Evolutionary conservation across 2,797 vertebrate species (phyloP), one percentile per base, ranked within the genome.

Genomic region (Danio albolineatus): DNA sequence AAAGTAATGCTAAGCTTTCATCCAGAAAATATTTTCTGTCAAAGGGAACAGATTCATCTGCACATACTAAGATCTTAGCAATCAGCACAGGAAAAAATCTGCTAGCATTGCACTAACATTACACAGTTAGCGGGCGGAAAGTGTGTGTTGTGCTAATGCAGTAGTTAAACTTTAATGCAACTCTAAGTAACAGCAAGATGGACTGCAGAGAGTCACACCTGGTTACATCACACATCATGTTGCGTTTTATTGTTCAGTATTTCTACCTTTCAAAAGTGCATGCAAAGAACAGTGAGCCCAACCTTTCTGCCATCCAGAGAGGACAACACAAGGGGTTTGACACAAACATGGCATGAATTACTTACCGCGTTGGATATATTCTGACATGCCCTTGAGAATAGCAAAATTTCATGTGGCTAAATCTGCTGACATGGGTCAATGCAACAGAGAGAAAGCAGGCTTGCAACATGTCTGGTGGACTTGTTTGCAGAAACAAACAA

Each of bases 281-380:
- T 5, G 19, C 38, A 46, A 73, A 66, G 46, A 67, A 78, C 67
- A 49, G 28, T 49, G 78, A 28, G 54, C 48, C 46, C 57, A 19
- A 60, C 70, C 76, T 62, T 44, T 46, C 17, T 48, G 70, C 69
- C 70, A 54, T 43, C 39, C 17, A 2, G 21, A 21, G 17, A 67
- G 59, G 64, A 65, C 53, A 70, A 78, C 51, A 39, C 46, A 14
- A 21, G 46, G 46, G 46, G 12, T 46, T 62, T 70, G 76, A 82
- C 71, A 79, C 64, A 73, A 75, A 79, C 39, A 69, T 69, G 66
- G 64, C 76, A 79, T 69, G 66, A 82, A 79, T 79, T 70, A 74
- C 76, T 79, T 75, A 79, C 54, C 10, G 48, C 38, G 6, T 75
- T 78, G 21, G 39, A 61, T 74, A 54, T 70, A 70, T 75, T 69